Evolutionary conservation across 2,888 invertebrate species (phyloP), one percentile per base, ranked within the genome.

Genomic region (Neocrepidodera transversa): DNA sequence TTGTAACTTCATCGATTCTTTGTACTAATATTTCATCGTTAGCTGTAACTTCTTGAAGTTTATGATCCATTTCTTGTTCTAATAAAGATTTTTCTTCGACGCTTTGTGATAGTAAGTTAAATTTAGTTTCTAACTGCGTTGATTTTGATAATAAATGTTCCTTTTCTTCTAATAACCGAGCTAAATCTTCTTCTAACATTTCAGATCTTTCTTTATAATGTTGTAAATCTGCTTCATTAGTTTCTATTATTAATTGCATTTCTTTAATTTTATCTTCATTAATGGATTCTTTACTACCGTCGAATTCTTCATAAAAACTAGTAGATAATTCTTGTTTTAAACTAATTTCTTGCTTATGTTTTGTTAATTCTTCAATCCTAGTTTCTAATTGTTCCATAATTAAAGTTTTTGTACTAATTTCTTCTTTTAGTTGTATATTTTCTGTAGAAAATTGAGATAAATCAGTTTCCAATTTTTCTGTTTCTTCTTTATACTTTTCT

Each of bases 201-300:
- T 82, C 81, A 32, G 87, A 84, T 68, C 87, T 86, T 5, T 83
- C 84, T 68, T 86, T 87, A 54, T 87, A 85, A 69, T 86, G 85
- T 1, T 76, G 79, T 48, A 89, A 82, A 71, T 91, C 90, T 20
- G 82, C 78, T 76, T 91, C 89, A 58, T 91, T 79, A 32, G 85
- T 87, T 76, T 92, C 91, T 54, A 91, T 87, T 62, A 87, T 88
- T 45, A 88, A 82, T 73, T 90, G 88, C 61, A 89, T 82, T 76
- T 92, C 91, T 74, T 89, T 88, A 8, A 92, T 76, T 78, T 91
- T 91, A 1, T 88, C 87, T 62, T 88, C 84, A 50, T 85, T 80
- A 10, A 64, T 59, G 8, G 62, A 65, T 10, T 67, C 66, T n/a
- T 67, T 51, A 40, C 47, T 2, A 54, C 63, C 62, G 30, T 67